Evolutionary conservation across 2,888 invertebrate genomes (phyloP), one percentile per base, ranked within the genome.

Genomic region (Lasius fuliginosus): DNA sequence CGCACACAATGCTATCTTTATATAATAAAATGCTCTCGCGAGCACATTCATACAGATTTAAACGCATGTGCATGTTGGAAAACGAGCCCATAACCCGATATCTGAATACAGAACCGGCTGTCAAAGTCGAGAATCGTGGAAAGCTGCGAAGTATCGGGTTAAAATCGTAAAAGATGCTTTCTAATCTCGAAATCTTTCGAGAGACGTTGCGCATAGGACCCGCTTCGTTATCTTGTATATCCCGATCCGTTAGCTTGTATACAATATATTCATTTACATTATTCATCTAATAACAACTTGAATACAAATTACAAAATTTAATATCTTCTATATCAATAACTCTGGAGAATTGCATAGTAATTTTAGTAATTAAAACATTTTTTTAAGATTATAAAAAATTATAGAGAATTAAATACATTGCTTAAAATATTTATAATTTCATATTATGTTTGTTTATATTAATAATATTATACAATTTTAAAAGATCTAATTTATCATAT

Each of bases 31-130:
- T 23, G 53, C 53, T 33, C 27, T 33, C n/a, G 81, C 64, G 71
- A 75, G 81, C 62, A 71, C 77, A 33, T 74, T 84, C 76, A 79
- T 23, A 76, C 42, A 56, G 64, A 74, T 71, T 62, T 71, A 68
- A 73, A 49, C 62, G 46, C 53, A 23, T 30, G 65, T 74, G 49
- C 64, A 77, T 46, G 67, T 75, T 68, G 49, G 62, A 68, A 82
- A 76, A 82, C 49, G 81, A 83, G 65, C 49, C 58, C 4, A 85
- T 77, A 88, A 85, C 77, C 86, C 42, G 85, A 90, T 86, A 83
- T 88, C 84, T 81, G 87, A 89, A 89, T 82, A 89, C 87, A 85
- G 90, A 87, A 86, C 71, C 42, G 58, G 60, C 85, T 89, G 87
- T 89, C 88, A 60, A 84, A 9, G 40, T n/a, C 64, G 62, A 88